These are phyloP conservation scores for Ommatoiulus sabulosus DNA, from an alignment of 2,888 invertebrate genomes.

Conservation along the genomic window DNA sequence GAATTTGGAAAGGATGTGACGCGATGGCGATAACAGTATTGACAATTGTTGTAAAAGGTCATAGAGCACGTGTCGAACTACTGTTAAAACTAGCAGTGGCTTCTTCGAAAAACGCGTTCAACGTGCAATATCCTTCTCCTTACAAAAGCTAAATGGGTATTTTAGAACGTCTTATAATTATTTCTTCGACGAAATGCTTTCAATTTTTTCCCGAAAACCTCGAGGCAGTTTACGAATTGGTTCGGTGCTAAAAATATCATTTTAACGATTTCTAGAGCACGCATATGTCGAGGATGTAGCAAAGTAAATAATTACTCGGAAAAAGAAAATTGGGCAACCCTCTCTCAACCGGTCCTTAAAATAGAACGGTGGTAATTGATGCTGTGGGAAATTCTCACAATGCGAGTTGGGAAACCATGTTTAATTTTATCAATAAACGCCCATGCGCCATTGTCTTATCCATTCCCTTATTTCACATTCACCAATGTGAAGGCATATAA, in stretches of 20 bases:
- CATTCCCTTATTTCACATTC: not conserved
- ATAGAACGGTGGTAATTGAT: not conserved
- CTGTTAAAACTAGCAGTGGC: too few species aligned
- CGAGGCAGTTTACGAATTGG: not conserved
- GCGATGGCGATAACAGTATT: not conserved
- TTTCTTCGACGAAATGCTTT: not conserved
- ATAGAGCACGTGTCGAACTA: not conserved
- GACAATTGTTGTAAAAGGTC: not conserved
- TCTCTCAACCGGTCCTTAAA: not conserved
- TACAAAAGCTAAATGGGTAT: not conserved
- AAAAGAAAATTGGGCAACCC: not conserved
- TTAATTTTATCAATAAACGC: not conserved
- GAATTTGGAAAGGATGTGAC: constrained; percentile 1
- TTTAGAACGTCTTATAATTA: not conserved
- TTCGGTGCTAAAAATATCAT: not conserved
- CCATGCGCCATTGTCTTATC: not conserved
- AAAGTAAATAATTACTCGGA: not conserved
- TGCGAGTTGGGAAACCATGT: not conserved
- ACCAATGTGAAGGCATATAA: too few species aligned
- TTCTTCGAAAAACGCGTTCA: not conserved
- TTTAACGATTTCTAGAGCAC: not conserved
- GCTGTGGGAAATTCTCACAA: not conserved
- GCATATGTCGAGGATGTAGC: not conserved
- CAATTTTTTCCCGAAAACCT: too few species aligned
- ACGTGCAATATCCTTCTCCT: not conserved